Evolutionary conservation across 2,888 invertebrate genomes (phyloP).

Genomic region (Pyrgus malvae): DNA sequence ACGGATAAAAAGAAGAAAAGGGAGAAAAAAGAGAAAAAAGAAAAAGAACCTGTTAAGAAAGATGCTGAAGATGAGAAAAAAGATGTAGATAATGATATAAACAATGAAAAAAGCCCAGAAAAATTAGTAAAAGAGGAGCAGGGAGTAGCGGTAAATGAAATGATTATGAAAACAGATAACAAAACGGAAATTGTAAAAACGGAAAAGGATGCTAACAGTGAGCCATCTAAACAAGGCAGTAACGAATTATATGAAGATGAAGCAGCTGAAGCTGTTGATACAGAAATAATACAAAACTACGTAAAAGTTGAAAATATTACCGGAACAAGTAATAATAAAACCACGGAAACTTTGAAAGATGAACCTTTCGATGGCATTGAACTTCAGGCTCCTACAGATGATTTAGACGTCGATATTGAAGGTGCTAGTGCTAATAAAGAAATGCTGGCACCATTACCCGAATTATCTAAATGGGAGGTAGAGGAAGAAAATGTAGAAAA

Average conservation of each 20-base stretch:
- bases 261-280: constrained; percentile 78
- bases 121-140: constrained; percentile 30
- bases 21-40: constrained; percentile 80
- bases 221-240: constrained; percentile 42
- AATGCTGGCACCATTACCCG: constrained; percentile 88
- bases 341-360: constrained; percentile 68
- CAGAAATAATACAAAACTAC: constrained; percentile 81
- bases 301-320: constrained; percentile 60
- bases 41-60: constrained; percentile 52
- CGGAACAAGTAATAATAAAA: constrained; percentile 44
- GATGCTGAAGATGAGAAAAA: constrained; percentile 35
- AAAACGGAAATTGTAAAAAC: constrained; percentile 30
- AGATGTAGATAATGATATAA: constrained; percentile 22
- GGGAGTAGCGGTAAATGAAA: constrained; percentile 29
- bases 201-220: constrained; percentile 42
- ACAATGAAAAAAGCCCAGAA: constrained; percentile 2
- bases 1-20: constrained; percentile 77
- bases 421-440: constrained; percentile 71
- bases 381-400: constrained; percentile 80
- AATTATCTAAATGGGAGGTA: constrained; percentile 94
- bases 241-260: constrained; percentile 80
- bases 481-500: constrained; percentile 80
- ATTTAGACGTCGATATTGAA: constrained; percentile 79
- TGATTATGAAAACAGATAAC: constrained; percentile 35
- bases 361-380: constrained; percentile 81